These are phyloP conservation scores for Paraescarpia echinospica DNA, from an alignment of 1,140 invertebrate species.

Conservation along the genomic window DNA sequence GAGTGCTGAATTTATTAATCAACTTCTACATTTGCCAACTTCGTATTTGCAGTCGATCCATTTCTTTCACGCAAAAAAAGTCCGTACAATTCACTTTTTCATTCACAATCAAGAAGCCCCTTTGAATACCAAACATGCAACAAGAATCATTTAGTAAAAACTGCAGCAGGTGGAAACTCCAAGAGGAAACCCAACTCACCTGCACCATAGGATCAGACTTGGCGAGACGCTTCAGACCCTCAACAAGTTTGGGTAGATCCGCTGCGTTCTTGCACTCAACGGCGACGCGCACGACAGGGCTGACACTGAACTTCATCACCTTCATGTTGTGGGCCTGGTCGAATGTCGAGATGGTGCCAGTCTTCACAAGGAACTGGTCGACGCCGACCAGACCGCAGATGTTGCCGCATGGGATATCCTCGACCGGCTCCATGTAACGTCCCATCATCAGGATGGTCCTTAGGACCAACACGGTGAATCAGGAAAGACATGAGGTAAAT, in stretches of 20 bases:
- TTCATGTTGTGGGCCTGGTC: conserved; percentile 99
- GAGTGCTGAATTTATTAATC: too few species aligned
- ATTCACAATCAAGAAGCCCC: neutral
- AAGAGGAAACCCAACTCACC: conserved; percentile 39
- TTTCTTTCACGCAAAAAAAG: neutral
- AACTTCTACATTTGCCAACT: too few species aligned
- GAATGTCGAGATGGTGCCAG: conserved; percentile 98
- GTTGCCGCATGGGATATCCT: conserved; percentile 99
- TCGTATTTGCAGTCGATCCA: too few species aligned
- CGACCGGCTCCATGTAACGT: conserved; percentile 98
- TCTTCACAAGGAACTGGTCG: conserved; percentile 99
- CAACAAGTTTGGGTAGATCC: conserved; percentile 97
- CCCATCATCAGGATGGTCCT: conserved; percentile 99
- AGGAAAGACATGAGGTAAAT: neutral
- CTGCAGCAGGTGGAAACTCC: neutral
- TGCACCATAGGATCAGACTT: conserved; percentile 99
- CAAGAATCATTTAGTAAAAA: too few species aligned
- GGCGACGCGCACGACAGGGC: conserved; percentile 98
- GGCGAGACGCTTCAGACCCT: conserved; percentile 95
- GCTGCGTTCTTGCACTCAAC: conserved; percentile 99
- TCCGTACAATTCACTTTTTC: too few species aligned
- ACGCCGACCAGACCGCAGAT: conserved; percentile 99
- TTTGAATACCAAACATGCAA: neutral
- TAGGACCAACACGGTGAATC: conserved; percentile 17
- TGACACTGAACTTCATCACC: conserved; percentile 88